Evolutionary conservation across 2,888 invertebrate species (phyloP), one percentile per base, ranked within the genome.

Genomic region (Phrixothrix hirtus): DNA sequence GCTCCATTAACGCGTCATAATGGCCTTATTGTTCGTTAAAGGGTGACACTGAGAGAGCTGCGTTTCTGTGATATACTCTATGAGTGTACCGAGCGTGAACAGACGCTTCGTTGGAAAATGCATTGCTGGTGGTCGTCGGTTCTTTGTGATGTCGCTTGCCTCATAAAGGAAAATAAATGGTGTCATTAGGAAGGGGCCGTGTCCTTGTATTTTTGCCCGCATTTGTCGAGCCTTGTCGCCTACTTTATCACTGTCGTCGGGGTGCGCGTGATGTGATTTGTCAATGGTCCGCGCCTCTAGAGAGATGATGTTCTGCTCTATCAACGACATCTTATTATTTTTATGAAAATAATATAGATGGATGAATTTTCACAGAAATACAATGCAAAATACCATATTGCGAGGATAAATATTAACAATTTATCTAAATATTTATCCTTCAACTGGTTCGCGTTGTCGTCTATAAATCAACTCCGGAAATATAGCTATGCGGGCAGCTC

Each of bases 131-230:
- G 67, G 69, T 68, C 67, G 67, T 56, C 69, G 70, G 67, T 66
- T 68, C 69, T 73, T 73, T 72, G 70, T 71, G 71, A 70, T 71
- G 72, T 71, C 69, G 69, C 64, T 67, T 67, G 70, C 68, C 71
- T 70, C 72, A 71, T 74, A 75, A 75, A 75, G 72, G 72, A 65
- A 71, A 75, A 77, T 75, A 69, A 72, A 77, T 73, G 70, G 71
- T 67, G 69, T 75, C 75, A 75, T 77, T 77, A 77, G 73, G 68
- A 68, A 62, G 68, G 67, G 72, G 71, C 70, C 73, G 68, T 71
- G 72, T 73, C 70, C 70, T 71, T 71, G 70, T 73, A 74, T 73
- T 72, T 74, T 72, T 70, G 68, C 71, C 67, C 70, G 68, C 73
- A 73, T 76, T 76, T 75, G 75, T 76, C 74, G 72, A 67, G 65